These are phyloP conservation scores for Carassius gibelio DNA, from an alignment of 2,113 vertebrate species.

Conservation along the genomic window DNA sequence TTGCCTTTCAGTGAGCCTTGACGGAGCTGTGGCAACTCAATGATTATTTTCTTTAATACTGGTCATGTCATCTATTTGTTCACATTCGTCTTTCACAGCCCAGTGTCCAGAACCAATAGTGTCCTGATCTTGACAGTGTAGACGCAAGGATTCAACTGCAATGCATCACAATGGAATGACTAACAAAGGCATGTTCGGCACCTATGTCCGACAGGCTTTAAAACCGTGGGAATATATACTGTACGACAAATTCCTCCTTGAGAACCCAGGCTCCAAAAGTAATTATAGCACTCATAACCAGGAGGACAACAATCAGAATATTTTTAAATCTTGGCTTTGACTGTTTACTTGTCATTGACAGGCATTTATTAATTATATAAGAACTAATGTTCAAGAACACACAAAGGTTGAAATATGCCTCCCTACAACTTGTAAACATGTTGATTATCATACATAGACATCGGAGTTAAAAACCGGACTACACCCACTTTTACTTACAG, in stretches of 20 bases:
- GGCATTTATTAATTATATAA: background rate
- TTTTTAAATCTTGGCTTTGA: conserved; percentile 25
- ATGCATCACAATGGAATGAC: background rate
- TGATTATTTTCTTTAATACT: background rate
- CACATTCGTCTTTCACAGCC: background rate
- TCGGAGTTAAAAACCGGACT: background rate
- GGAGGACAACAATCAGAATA: conserved; percentile 28
- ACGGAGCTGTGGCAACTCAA: background rate
- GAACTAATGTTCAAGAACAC: background rate
- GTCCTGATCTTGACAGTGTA: background rate
- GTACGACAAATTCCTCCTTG: background rate
- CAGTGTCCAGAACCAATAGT: background rate
- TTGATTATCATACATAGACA: background rate
- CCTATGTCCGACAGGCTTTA: background rate
- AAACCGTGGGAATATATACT: conserved; percentile 16
- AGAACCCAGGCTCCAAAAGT: conserved; percentile 36
- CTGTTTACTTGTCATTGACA: conserved; percentile 28
- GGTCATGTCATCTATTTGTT: background rate
- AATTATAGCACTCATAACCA: conserved; percentile 43
- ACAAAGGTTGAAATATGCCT: background rate
- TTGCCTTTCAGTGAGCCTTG: background rate
- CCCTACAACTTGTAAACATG: background rate
- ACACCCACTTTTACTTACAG: conserved; percentile 31
- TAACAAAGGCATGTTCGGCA: conserved; percentile 8
- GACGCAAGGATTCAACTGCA: background rate